These are phyloP conservation scores for Heliconius charithonia DNA, from an alignment of 2,888 invertebrate species.

Conservation along the genomic window DNA sequence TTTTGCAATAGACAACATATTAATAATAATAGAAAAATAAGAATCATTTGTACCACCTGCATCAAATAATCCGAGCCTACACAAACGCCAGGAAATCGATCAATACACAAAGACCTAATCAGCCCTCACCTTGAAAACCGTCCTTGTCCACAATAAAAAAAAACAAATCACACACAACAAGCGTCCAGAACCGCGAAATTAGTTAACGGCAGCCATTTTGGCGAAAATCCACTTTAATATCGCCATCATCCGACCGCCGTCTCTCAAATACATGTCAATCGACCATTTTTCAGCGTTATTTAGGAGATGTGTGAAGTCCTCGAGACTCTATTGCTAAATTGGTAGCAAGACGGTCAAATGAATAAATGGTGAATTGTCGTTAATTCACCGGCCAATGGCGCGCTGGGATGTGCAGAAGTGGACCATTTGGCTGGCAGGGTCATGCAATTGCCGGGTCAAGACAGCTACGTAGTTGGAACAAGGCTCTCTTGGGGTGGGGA, in stretches of 20 bases:
- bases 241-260: slow-evolving; percentile 60
- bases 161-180: slow-evolving; percentile 49
- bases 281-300: slow-evolving; percentile 58
- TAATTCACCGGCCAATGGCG: slow-evolving; percentile 77
- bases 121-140: slow-evolving; percentile 63
- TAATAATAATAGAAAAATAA: background rate
- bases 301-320: slow-evolving; percentile 39
- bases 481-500: slow-evolving; percentile 50
- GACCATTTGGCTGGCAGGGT: slow-evolving; percentile 77
- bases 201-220: slow-evolving; percentile 71
- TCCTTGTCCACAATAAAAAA: slow-evolving; percentile 44
- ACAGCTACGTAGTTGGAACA: slow-evolving; percentile 55
- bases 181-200: slow-evolving; percentile 54
- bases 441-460: slow-evolving; percentile 68
- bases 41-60: background rate
- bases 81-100: slow-evolving; percentile 16
- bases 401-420: slow-evolving; percentile 68
- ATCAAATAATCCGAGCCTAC: slow-evolving; percentile 1
- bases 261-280: slow-evolving; percentile 67
- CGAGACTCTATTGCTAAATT: slow-evolving; percentile 72
- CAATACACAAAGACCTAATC: slow-evolving; percentile 28
- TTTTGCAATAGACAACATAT: background rate
- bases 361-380: slow-evolving; percentile 73
- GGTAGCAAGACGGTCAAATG: slow-evolving; percentile 71
- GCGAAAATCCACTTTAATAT: slow-evolving; percentile 67